phyloP scores from a whole-genome alignment of 1,140 invertebrate genomes.

The Arctopsyche grandis region DNA sequence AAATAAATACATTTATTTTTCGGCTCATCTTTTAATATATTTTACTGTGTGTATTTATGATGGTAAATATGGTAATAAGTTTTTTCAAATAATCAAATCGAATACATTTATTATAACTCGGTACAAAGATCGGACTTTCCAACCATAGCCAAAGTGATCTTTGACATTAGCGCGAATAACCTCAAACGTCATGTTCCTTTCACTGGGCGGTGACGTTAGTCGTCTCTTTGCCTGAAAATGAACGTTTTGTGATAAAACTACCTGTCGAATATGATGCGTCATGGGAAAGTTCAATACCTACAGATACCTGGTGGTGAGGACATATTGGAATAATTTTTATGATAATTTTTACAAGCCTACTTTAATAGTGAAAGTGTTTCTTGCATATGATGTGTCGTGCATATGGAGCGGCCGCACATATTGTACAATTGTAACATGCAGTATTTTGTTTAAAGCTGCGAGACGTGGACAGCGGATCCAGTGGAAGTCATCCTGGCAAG shows the following conservation, averaged over 20 bases:
- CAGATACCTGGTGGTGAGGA: slow-evolving; percentile 66
- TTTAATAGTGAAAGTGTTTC: neutral
- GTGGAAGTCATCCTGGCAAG: slow-evolving; percentile 12
- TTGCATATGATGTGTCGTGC: neutral
- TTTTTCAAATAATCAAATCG: too few relatives aligned
- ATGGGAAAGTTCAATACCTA: slow-evolving; percentile 68
- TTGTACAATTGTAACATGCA: neutral
- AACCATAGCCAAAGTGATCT: neutral
- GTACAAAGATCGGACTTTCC: too few relatives aligned
- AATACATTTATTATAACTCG: too few relatives aligned
- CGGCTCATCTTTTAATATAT: too few relatives aligned
- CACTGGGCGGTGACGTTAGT: neutral
- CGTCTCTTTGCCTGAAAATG: neutral
- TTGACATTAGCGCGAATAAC: slow-evolving; percentile 16
- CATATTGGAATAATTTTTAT: too few relatives aligned
- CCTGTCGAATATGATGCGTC: slow-evolving; percentile 49
- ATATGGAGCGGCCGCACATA: neutral
- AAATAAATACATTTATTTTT: too few relatives aligned
- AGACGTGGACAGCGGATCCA: slow-evolving; percentile 40
- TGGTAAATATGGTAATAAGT: too few relatives aligned
- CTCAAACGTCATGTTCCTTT: slow-evolving; percentile 23
- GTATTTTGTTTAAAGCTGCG: slow-evolving; percentile 41
- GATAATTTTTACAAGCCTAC: too few relatives aligned
- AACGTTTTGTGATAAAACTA: neutral
- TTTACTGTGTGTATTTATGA: too few relatives aligned